Evolutionary conservation across 2,113 vertebrate genomes (phyloP).

Genomic region (Chrysemys picta): DNA sequence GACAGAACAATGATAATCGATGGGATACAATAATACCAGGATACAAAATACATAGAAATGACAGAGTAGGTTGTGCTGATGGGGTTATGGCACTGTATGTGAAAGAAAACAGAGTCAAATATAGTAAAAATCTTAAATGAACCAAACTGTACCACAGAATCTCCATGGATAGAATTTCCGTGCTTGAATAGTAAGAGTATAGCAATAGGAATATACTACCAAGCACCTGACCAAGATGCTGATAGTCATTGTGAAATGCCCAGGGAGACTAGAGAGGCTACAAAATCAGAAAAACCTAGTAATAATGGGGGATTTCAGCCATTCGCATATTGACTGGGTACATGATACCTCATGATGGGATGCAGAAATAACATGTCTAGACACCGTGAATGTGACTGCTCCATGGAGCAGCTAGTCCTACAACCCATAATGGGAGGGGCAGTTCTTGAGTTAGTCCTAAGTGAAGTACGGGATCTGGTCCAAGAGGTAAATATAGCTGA

Average conservation of each 20-base stretch:
- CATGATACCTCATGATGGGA: background rate
- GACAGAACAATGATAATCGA: background rate
- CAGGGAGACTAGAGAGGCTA: background rate
- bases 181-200: background rate
- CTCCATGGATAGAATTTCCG: background rate
- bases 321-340: background rate
- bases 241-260: background rate
- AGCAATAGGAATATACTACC: background rate
- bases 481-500: background rate
- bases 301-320: background rate
- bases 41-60: background rate
- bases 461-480: background rate
- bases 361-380: background rate
- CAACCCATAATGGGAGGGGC: background rate
- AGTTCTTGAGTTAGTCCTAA: background rate
- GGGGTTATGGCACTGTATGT: background rate
- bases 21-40: background rate
- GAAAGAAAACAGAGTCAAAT: background rate
- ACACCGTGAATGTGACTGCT: background rate
- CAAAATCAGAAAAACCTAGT: background rate
- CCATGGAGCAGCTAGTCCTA: background rate
- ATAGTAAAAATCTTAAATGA: background rate
- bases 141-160: background rate
- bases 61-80: background rate
- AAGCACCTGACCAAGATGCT: background rate